A percentile compares a stretch with the other conserved stretches of the same genome.
These are phyloP conservation scores for Lithobates pipiens DNA, from an alignment of 2,797 vertebrate species.

Conservation along the genomic window DNA sequence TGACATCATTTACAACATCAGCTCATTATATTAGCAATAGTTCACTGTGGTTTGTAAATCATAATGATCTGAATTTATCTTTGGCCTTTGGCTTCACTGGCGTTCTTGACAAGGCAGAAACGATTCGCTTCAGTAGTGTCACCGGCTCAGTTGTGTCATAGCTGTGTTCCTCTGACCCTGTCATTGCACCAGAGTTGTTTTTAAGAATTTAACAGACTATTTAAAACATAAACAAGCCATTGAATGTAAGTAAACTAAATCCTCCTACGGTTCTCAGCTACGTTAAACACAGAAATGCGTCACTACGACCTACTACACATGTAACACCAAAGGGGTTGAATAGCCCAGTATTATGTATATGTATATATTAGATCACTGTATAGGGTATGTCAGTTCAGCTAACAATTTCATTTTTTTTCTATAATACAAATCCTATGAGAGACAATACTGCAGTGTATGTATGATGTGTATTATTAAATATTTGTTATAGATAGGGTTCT, in stretches of 20 bases:
- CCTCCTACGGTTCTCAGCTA: slow-evolving; percentile 15
- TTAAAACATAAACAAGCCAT: slow-evolving; percentile 36
- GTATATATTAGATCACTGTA: neutral
- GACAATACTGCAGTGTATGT: neutral
- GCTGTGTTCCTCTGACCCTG: slow-evolving; percentile 4
- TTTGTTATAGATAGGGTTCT: neutral
- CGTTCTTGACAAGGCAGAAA: neutral
- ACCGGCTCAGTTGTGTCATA: slow-evolving; percentile 1
- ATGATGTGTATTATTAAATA: neutral
- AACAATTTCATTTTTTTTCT: neutral
- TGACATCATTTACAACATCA: neutral
- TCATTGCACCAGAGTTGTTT: slow-evolving; percentile 35
- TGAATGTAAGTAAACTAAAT: slow-evolving; percentile 22
- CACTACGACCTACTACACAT: neutral
- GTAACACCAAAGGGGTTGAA: neutral
- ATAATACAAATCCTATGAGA: neutral
- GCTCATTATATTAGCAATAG: neutral
- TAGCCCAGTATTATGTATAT: neutral
- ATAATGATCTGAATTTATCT: neutral
- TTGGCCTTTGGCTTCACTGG: neutral
- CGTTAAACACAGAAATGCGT: slow-evolving; percentile 10
- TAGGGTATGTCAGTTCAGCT: neutral
- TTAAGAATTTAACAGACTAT: slow-evolving; percentile 33
- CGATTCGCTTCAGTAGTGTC: neutral
- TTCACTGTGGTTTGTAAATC: neutral